phyloP scores from a whole-genome alignment of 2,797 vertebrate genomes.

The Pangasius larnaudii region DNA sequence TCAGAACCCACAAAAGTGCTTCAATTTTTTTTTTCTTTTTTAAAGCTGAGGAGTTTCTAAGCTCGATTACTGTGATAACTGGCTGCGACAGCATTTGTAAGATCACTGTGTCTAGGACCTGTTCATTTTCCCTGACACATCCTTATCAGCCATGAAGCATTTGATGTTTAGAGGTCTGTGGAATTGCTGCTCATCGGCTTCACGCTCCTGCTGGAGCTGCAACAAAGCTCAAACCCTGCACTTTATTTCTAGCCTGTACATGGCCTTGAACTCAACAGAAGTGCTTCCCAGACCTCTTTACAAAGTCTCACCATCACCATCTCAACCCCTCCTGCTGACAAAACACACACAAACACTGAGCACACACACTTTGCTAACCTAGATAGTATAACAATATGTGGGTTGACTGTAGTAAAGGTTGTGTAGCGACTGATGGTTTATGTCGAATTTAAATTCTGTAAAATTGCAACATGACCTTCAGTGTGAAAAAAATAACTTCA shows the following conservation, averaged over 20 bases:
- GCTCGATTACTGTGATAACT: not conserved
- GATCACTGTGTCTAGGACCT: conserved; percentile 62
- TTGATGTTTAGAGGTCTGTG: conserved; percentile 80
- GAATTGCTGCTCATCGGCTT: conserved; percentile 83
- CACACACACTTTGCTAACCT: not conserved
- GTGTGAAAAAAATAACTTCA: not conserved
- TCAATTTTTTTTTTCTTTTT: not conserved
- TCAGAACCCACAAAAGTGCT: not conserved
- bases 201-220: conserved; percentile 80
- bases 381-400: not conserved
- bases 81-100: not conserved
- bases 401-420: not conserved
- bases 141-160: conserved; percentile 81
- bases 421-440: not conserved
- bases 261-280: conserved; percentile 81
- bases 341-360: not conserved
- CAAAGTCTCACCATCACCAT: conserved; percentile 77
- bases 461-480: not conserved
- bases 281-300: conserved; percentile 79
- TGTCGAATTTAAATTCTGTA: not conserved
- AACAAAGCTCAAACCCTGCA: conserved; percentile 76
- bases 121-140: conserved; percentile 80
- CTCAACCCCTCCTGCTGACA: not conserved
- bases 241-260: conserved; percentile 80
- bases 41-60: not conserved